Conservation (phyloP, 2,113 vertebrate species). For the Rousettus leschenaultii region DNA sequence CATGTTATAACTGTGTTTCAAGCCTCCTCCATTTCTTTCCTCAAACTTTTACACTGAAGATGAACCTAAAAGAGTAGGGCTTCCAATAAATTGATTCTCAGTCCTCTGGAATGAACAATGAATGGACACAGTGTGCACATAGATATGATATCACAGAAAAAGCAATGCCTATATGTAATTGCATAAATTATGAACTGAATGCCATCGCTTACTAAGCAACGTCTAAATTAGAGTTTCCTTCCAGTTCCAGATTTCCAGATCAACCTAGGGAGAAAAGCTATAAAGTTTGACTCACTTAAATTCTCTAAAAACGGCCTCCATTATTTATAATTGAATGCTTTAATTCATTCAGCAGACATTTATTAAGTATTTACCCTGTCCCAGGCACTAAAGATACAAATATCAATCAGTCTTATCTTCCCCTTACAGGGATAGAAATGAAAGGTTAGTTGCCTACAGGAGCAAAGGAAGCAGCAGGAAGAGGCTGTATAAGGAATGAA, state of each 20-base stretch:
- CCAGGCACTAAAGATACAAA: background rate
- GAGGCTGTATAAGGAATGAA: background rate
- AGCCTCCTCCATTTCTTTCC: background rate
- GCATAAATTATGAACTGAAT: background rate
- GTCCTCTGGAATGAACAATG: background rate
- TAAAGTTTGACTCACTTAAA: background rate
- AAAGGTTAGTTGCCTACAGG: background rate
- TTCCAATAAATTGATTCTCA: background rate
- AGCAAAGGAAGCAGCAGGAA: background rate
- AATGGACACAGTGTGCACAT: background rate
- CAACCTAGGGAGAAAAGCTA: background rate
- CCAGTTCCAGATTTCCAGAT: background rate
- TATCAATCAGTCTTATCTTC: background rate
- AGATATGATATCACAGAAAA: background rate
- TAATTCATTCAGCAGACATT: background rate
- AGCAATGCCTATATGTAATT: background rate
- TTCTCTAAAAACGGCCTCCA: background rate
- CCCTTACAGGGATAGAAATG: background rate
- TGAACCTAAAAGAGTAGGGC: background rate
- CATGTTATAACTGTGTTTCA: slow-evolving; percentile 59
- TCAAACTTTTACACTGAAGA: background rate
- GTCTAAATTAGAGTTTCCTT: background rate
- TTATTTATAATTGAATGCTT: background rate
- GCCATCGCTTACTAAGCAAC: background rate
- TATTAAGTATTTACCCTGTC: background rate